Base-by-base conservation (phyloP, 2,888 invertebrate genomes). In the Trichacis sp. region DNA sequence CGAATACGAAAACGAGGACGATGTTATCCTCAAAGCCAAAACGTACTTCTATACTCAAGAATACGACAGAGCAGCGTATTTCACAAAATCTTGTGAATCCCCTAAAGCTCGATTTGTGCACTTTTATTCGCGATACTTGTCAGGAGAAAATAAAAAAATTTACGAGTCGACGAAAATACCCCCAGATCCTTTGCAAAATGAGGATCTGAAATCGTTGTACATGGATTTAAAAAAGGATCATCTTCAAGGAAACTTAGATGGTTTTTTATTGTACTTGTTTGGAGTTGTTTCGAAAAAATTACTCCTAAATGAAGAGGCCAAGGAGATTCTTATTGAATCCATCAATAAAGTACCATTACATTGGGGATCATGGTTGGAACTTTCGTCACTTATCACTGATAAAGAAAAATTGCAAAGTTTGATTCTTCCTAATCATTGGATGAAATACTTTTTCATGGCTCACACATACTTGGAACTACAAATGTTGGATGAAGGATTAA, bases 341-440 rank as follows among this genome's bases (percentile, higher is more conserved):
- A 89, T 96, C 8, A 89, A 91, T 60, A 87, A 89, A 38, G 90
- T 92, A 54, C 97, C 97, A 0, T 90, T 94, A 76, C 89, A 97
- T 63, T 99, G 98, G 98, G 92, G 95, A 42, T 93, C 97, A 0
- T 99, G 98, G 95, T 87, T 95, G 29, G 97, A 98, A 83, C 86
- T 99, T 11, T 93, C 96, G 0, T 90, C 92, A 8, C 86, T 98
- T 1, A 91, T 98, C 53, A 89, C 91, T 66, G 93, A 94, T 75
- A 92, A 92, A 83, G 93, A 93, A 76, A 93, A 92, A 50, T 79
- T 93, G 17, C 87, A 89, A 61, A 86, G 88, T 1, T 80, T 91
- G 2, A 87, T 88, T 59, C 82, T 93, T 38, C 96, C 97, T 0
- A 90, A 92, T 70, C 96, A 96, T 84, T 98, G 98, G 98, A 95